Evolutionary conservation across 2,113 vertebrate genomes (phyloP).

Genomic region (Gracilinanus agilis): DNA sequence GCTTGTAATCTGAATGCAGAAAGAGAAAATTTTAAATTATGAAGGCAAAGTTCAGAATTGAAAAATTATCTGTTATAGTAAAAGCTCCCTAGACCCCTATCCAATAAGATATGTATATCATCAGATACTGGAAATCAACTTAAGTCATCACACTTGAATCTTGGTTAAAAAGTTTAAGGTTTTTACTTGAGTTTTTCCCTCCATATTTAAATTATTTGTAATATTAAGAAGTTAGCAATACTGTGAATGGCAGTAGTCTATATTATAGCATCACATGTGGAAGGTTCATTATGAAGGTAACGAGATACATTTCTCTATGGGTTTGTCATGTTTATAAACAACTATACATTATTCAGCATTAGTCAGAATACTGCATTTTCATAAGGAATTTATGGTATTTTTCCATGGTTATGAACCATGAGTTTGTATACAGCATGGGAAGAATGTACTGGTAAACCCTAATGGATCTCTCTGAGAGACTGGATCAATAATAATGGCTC

Average conservation of each 20-base stretch:
- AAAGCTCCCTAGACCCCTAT: not conserved
- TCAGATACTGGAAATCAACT: not conserved
- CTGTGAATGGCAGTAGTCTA: not conserved
- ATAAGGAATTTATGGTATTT: not conserved
- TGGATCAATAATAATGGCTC: too few relatives aligned
- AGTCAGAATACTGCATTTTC: not conserved
- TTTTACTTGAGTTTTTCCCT: not conserved
- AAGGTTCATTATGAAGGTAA: not conserved
- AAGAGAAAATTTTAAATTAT: slow-evolving; percentile 28
- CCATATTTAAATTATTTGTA: not conserved
- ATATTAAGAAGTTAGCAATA: not conserved
- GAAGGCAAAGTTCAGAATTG: slow-evolving; percentile 27
- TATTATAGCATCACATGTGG: slow-evolving; percentile 22
- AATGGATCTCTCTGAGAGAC: too few relatives aligned
- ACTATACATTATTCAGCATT: not conserved
- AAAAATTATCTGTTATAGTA: slow-evolving; percentile 30
- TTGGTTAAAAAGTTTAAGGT: slow-evolving; percentile 13
- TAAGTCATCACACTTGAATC: not conserved
- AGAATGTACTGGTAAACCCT: too few relatives aligned
- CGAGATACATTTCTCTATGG: not conserved
- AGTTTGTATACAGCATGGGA: too few relatives aligned
- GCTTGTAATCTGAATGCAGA: slow-evolving; percentile 14
- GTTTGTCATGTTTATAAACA: not conserved
- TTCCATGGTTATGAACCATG: not conserved
- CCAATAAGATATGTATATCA: slow-evolving; percentile 26